Percentiles rank a stretch among this genome's conserved stretches.
Evolutionary conservation across 2,888 invertebrate genomes (phyloP).

Genomic region (Eledone cirrhosa): DNA sequence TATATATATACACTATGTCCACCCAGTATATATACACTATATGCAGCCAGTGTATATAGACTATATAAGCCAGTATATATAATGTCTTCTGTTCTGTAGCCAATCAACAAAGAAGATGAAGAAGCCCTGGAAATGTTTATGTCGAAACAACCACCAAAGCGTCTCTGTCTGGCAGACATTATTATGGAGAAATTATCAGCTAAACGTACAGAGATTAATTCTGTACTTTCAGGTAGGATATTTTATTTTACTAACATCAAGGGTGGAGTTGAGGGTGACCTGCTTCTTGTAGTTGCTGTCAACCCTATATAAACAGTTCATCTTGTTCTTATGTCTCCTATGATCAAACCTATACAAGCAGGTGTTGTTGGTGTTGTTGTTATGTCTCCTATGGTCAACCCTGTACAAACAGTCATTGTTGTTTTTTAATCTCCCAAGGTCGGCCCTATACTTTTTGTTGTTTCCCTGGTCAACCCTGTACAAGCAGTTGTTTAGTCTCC

Average conservation of each 20-base stretch:
- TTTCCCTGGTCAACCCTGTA: no score
- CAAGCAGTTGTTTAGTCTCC: no score
- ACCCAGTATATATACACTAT: no score
- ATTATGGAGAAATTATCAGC: conserved; percentile 93
- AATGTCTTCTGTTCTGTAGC: conserved; percentile 63
- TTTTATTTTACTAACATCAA: no score
- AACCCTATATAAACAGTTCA: background rate
- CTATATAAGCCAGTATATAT: no score
- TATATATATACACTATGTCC: no score
- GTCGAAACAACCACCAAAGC: conserved; percentile 73
- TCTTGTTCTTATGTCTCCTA: background rate
- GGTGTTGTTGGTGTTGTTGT: no score
- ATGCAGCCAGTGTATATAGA: no score
- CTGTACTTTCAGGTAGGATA: conserved; percentile 80
- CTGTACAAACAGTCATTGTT: no score
- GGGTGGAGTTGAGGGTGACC: background rate
- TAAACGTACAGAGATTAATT: conserved; percentile 87
- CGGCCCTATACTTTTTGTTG: no score
- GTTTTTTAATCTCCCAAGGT: no score
- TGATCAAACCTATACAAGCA: background rate
- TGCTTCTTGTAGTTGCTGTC: background rate
- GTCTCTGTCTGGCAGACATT: conserved; percentile 85
- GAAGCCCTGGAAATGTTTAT: conserved; percentile 85
- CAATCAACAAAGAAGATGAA: conserved; percentile 88
- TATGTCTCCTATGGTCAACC: no score